These are phyloP conservation scores for Cheirogaleus major DNA, from an alignment of 2,797 vertebrate species.

Conservation along the genomic window DNA sequence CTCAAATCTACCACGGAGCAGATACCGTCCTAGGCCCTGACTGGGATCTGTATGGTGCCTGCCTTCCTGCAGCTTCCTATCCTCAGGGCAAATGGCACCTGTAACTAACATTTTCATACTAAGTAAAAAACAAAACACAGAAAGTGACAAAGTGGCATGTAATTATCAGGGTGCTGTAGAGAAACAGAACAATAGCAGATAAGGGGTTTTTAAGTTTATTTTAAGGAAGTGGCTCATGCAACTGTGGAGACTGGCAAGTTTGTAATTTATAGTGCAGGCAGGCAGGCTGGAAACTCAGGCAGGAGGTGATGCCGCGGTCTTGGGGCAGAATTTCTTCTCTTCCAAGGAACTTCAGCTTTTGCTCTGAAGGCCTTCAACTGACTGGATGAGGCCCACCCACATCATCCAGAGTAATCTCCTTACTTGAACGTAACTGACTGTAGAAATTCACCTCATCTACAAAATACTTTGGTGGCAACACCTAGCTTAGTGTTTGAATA, in stretches of 20 bases:
- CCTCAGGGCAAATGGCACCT: background rate
- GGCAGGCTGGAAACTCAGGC: background rate
- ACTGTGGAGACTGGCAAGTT: background rate
- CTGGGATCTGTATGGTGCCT: fast-evolving
- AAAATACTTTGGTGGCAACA: background rate
- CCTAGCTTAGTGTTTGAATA: background rate
- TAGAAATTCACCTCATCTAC: background rate
- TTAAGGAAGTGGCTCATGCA: background rate
- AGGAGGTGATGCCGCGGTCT: background rate
- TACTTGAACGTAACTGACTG: background rate
- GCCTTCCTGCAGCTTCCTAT: background rate
- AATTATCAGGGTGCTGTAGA: background rate
- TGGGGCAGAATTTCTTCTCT: background rate
- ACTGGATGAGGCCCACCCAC: background rate
- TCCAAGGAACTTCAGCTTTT: background rate
- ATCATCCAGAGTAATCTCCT: background rate
- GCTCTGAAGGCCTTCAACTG: background rate
- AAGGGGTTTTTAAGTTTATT: background rate
- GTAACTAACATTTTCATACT: background rate
- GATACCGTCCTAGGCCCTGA: background rate
- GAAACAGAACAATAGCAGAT: background rate
- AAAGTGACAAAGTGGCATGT: no score
- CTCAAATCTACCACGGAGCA: background rate
- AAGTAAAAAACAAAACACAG: background rate
- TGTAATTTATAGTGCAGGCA: background rate